These are phyloP conservation scores for Drosophila nigritarsus DNA, from an alignment of 2,888 invertebrate species.

Conservation along the genomic window DNA sequence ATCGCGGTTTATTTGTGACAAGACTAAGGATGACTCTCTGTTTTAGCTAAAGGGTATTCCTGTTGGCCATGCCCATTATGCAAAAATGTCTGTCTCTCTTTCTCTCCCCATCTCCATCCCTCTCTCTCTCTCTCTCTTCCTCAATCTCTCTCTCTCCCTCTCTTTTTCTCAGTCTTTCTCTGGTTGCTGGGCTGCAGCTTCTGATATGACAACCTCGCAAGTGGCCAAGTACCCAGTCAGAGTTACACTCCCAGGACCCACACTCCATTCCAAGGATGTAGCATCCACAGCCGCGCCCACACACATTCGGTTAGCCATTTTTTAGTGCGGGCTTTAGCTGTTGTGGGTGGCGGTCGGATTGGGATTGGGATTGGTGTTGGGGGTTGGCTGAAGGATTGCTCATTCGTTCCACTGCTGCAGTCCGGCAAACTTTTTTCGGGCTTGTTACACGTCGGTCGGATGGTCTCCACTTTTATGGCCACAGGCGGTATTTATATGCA, in stretches of 20 bases:
- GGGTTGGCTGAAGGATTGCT: conserved; percentile 32
- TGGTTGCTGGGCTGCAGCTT: conserved; percentile 28
- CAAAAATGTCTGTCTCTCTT: conserved; percentile 15
- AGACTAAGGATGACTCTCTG: neutral
- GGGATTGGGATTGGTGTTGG: conserved; percentile 1
- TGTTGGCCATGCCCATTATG: conserved; percentile 22
- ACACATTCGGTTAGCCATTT: conserved; percentile 79
- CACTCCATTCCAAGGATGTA: neutral
- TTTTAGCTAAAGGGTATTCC: conserved; percentile 25
- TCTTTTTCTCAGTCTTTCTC: conserved; percentile 1
- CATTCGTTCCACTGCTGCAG: conserved; percentile 50
- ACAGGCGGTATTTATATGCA: conserved; percentile 84
- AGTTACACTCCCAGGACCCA: conserved; percentile 18
- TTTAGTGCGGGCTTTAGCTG: conserved; percentile 60
- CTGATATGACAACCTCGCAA: conserved; percentile 51
- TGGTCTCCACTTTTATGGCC: conserved; percentile 84
- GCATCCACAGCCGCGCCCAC: conserved; percentile 74
- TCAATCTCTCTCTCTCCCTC: neutral
- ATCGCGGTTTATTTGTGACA: neutral
- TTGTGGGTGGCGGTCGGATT: conserved; percentile 2
- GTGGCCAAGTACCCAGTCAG: conserved; percentile 29
- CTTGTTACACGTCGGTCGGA: conserved; percentile 79
- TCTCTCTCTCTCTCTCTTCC: neutral
- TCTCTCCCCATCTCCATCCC: neutral
- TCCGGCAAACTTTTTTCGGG: conserved; percentile 54